A percentile compares a stretch with the other conserved stretches of the same genome.
These are phyloP conservation scores for Dolomedes plantarius DNA, from an alignment of 2,888 invertebrate genomes.

Conservation along the genomic window DNA sequence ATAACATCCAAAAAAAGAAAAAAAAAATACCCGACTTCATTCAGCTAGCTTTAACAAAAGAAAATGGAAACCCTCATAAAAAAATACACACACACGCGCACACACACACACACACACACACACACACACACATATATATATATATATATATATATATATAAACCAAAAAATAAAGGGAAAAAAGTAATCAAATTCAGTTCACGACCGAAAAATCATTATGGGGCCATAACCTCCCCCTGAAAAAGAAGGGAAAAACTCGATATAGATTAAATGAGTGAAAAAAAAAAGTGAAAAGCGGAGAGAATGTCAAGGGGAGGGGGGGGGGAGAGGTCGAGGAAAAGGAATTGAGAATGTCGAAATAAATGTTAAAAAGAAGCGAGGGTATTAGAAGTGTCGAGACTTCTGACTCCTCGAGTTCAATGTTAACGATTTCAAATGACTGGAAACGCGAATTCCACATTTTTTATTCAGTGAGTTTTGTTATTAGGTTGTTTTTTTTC, in stretches of 20 bases:
- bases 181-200: slow-evolving; percentile 66
- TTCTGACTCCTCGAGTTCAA: slow-evolving; percentile 59
- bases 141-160: too few relatives aligned
- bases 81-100: not conserved
- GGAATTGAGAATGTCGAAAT: slow-evolving; percentile 9
- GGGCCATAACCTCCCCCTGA: slow-evolving; percentile 52
- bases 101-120: not conserved
- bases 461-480: not conserved
- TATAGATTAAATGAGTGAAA: slow-evolving; percentile 63
- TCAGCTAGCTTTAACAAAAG: not conserved
- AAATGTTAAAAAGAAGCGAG: slow-evolving; percentile 23
- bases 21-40: not conserved
- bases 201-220: slow-evolving; percentile 66
- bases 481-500: slow-evolving; percentile 12
- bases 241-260: slow-evolving; percentile 35
- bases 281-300: not conserved
- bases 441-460: slow-evolving; percentile 48
- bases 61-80: not conserved
- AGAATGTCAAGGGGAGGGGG: not conserved
- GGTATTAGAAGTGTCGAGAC: slow-evolving; percentile 59
- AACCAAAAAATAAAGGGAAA: slow-evolving; percentile 23
- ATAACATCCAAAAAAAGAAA: too few relatives aligned
- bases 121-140: too few relatives aligned
- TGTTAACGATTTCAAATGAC: slow-evolving; percentile 59
- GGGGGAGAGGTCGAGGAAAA: not conserved